phyloP scores from a whole-genome alignment of 2,888 invertebrate genomes.

The Drosophila robusta region DNA sequence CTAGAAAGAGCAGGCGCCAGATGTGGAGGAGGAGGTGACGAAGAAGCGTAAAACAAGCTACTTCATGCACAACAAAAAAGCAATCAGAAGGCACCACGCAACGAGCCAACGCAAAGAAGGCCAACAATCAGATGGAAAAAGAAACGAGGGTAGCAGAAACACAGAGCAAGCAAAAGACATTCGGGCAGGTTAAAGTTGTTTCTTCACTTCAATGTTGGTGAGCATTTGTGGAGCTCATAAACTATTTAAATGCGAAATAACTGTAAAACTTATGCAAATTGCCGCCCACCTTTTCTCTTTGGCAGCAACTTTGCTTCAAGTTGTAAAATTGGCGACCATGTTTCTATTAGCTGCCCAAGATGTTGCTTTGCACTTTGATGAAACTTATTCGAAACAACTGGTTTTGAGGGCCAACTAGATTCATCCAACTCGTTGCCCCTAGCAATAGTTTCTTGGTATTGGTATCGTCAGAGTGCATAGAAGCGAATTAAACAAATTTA shows the following conservation, averaged over 20 bases:
- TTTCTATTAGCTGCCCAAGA: neutral
- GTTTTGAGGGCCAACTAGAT: neutral
- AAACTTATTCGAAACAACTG: neutral
- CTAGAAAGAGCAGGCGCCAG: constrained; percentile 1
- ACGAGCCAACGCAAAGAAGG: constrained; percentile 25
- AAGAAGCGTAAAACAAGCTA: constrained; percentile 41
- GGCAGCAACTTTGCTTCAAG: neutral
- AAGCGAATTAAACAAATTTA: neutral
- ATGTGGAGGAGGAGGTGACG: neutral
- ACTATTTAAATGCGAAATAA: constrained; percentile 14
- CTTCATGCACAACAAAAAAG: constrained; percentile 53
- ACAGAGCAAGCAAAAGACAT: neutral
- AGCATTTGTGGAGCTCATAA: neutral
- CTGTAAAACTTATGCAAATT: constrained; percentile 13
- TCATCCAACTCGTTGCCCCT: constrained; percentile 1
- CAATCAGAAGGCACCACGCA: constrained; percentile 42
- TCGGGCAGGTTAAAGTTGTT: neutral
- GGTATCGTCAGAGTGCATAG: neutral
- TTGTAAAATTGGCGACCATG: neutral
- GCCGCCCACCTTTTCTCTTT: neutral
- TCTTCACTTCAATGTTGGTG: neutral
- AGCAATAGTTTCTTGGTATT: constrained; percentile 1
- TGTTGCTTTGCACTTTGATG: constrained; percentile 4
- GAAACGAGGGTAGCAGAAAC: neutral
- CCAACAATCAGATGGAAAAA: neutral